phyloP scores from a whole-genome alignment of 2,888 invertebrate genomes.

The Lacanobia oleracea region DNA sequence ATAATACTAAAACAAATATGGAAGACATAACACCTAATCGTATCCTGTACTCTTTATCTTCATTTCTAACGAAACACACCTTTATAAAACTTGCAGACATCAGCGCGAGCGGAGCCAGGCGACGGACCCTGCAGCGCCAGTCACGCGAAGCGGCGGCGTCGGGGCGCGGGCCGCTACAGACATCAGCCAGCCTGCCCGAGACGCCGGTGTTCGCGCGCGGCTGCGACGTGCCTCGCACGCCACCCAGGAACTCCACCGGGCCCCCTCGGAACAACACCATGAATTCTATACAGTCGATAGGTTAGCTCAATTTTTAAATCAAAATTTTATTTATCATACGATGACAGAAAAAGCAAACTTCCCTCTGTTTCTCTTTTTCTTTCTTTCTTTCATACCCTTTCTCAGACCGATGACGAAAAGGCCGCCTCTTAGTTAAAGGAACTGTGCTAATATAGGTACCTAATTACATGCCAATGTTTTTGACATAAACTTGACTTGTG shows the following conservation, averaged over 20 bases:
- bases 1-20: neutral
- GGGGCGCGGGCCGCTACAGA: slow-evolving; percentile 93
- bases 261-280: slow-evolving; percentile 92
- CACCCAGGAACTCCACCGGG: slow-evolving; percentile 93
- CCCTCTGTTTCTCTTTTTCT: no score
- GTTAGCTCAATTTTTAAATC: slow-evolving; percentile 66
- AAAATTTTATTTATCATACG: neutral
- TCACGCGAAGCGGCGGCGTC: slow-evolving; percentile 79
- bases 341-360: no score
- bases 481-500: neutral
- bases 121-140: slow-evolving; percentile 89
- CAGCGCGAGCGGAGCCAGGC: slow-evolving; percentile 86
- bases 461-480: neutral
- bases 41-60: neutral
- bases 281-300: slow-evolving; percentile 91
- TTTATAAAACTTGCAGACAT: slow-evolving; percentile 81
- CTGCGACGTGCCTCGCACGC: slow-evolving; percentile 96
- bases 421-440: neutral
- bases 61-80: neutral
- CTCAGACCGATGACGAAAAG: no score
- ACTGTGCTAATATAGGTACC: neutral
- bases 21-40: neutral
- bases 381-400: no score
- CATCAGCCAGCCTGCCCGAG: slow-evolving; percentile 96
- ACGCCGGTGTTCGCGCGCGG: slow-evolving; percentile 96